Conservation (phyloP, 1,140 invertebrate genomes). For the Diachasma alloeum region DNA sequence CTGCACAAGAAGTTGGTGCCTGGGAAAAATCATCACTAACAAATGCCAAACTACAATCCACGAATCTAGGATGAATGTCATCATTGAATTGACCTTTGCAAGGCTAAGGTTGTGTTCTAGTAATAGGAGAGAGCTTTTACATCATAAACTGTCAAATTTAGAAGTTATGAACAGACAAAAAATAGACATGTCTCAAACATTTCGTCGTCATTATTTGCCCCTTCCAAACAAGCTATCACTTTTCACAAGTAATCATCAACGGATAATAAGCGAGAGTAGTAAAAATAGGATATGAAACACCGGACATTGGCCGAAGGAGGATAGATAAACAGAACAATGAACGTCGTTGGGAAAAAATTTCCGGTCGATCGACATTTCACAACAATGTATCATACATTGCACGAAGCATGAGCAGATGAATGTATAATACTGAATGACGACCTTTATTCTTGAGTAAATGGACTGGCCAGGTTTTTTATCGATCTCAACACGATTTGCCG, state of each 20-base stretch:
- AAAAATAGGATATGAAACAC: not conserved
- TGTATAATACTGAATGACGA: not conserved
- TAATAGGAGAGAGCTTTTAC: not conserved
- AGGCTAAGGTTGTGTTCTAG: too few species aligned
- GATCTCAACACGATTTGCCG: not conserved
- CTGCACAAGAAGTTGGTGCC: constrained; percentile 85
- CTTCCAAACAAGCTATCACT: not conserved
- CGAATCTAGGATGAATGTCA: not conserved
- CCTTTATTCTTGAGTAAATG: not conserved
- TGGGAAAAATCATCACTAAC: constrained; percentile 54
- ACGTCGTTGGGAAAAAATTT: not conserved
- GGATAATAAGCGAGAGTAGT: not conserved
- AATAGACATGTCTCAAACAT: too few species aligned
- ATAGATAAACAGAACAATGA: not conserved
- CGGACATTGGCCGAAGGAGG: not conserved
- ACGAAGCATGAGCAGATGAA: not conserved
- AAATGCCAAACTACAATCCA: not conserved
- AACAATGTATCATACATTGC: not conserved
- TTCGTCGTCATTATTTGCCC: too few species aligned
- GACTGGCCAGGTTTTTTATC: not conserved
- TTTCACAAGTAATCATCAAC: not conserved
- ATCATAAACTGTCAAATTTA: too few species aligned
- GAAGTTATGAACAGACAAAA: too few species aligned
- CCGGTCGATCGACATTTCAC: not conserved
- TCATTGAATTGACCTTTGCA: too few species aligned